Conservation (phyloP, 2,888 invertebrate species). For the Octonoba sinensis region DNA sequence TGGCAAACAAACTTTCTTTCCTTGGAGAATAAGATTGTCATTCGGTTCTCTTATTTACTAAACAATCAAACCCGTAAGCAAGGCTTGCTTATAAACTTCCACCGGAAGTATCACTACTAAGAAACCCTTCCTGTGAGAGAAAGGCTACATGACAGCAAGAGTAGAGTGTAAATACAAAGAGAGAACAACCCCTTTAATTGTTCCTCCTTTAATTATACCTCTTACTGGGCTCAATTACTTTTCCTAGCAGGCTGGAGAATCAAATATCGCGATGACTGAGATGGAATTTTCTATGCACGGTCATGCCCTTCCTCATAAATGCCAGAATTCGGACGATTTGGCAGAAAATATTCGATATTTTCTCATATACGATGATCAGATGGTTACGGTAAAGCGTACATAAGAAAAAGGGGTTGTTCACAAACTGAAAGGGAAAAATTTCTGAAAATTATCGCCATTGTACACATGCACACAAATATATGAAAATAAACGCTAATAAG, state of each 20-base stretch:
- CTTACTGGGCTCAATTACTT: neutral
- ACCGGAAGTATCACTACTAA: slow-evolving; percentile 12
- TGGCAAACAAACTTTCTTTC: no score
- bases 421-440: no score
- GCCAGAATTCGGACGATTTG: slow-evolving; percentile 36
- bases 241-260: neutral
- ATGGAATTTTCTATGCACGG: slow-evolving; percentile 42
- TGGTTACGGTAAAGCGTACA: slow-evolving; percentile 6
- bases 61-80: no score
- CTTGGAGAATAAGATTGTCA: no score
- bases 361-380: slow-evolving; percentile 32
- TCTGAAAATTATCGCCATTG: no score
- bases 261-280: slow-evolving; percentile 18
- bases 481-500: no score
- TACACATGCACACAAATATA: no score
- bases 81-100: neutral
- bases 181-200: slow-evolving; percentile 30
- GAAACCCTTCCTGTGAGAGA: neutral
- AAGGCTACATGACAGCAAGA: slow-evolving; percentile 17
- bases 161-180: slow-evolving; percentile 32
- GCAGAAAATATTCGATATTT: slow-evolving; percentile 52
- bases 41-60: no score
- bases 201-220: slow-evolving; percentile 45
- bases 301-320: slow-evolving; percentile 47
- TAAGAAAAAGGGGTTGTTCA: no score